Evolutionary conservation across 2,113 vertebrate species (phyloP), one percentile per base, ranked within the genome.

Genomic region (Peucedramus taeniatus): DNA sequence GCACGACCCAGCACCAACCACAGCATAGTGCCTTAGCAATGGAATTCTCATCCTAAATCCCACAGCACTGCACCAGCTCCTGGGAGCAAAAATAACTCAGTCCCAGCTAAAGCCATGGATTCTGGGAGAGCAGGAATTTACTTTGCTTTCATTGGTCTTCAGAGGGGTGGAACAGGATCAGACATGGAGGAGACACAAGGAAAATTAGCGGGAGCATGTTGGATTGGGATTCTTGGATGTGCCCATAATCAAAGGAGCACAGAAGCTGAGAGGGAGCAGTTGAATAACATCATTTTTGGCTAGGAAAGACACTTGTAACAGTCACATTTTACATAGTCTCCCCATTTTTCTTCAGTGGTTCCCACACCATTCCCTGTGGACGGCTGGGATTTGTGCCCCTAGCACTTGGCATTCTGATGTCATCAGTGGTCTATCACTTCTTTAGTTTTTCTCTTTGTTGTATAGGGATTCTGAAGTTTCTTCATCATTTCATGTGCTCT

Each of bases 201-300:
- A 45, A 65, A 78, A 57, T 21, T 18, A 3, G 3, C 1, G 3
- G 17, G 8, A 57, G 3, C 1, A 0, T 9, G 23, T 37, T 54
- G 14, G 47, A 72, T 27, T 82, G 57, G 35, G 33, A 15, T 35
- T 11, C 22, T 30, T 3, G 0, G 11, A 12, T 51, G 15, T 54
- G 33, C 12, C 42, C 8, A 9, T 11, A 16, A 42, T 18, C 31
- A 50, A 79, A 51, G 19, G 47, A 57, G 45, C 10, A 19, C 30
- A 77, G 57, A 23, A 30, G 24, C 19, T 51, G 51, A 59, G 49
- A 64, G 28, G 19, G 11, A 68, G 18, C 6, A 35, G 30, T 15
- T 69, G 10, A 44, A 14, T 30, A 42, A 4, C 3, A 4, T 53
- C 8, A 15, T 33, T 84, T 82, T 45, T n/a, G 49, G 33, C 37